Evolutionary conservation across 2,113 vertebrate species (phyloP).

Genomic region (Calypte anna): DNA sequence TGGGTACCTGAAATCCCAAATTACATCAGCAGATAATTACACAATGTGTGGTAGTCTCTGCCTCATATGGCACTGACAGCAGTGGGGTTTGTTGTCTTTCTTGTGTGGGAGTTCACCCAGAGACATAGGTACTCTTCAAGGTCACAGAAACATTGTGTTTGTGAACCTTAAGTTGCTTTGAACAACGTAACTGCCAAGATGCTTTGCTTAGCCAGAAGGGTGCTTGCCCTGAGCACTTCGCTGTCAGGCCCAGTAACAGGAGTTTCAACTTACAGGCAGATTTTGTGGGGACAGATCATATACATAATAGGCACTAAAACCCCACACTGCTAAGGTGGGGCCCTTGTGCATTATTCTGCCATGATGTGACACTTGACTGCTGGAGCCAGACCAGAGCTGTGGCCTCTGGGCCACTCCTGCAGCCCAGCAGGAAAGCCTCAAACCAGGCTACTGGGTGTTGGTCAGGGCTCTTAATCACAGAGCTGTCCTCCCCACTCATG

Average conservation of each 20-base stretch:
- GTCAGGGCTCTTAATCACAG: slow-evolving; percentile 1
- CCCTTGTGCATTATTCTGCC: not conserved
- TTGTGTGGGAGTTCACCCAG: not conserved
- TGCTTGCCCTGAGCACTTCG: not conserved
- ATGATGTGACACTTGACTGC: not conserved
- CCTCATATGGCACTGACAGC: not conserved
- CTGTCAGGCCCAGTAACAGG: not conserved
- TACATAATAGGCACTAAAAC: not conserved
- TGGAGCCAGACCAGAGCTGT: not conserved
- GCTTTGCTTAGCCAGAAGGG: not conserved
- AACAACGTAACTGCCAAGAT: not conserved
- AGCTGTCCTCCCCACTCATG: not conserved
- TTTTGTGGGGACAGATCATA: not conserved
- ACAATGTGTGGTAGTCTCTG: not conserved
- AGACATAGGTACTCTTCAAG: not conserved
- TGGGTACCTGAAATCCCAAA: not conserved
- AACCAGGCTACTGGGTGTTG: not conserved
- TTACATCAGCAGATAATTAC: not conserved
- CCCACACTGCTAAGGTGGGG: not conserved
- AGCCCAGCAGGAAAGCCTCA: not conserved
- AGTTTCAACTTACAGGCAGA: not conserved
- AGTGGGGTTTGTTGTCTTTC: not conserved
- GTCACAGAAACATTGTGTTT: not conserved
- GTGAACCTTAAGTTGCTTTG: not conserved
- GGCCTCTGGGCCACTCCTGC: not conserved